Percentiles rank a stretch among this genome's conserved stretches.
Conservation (phyloP, 2,113 vertebrate species). For the Anoura caudifer region DNA sequence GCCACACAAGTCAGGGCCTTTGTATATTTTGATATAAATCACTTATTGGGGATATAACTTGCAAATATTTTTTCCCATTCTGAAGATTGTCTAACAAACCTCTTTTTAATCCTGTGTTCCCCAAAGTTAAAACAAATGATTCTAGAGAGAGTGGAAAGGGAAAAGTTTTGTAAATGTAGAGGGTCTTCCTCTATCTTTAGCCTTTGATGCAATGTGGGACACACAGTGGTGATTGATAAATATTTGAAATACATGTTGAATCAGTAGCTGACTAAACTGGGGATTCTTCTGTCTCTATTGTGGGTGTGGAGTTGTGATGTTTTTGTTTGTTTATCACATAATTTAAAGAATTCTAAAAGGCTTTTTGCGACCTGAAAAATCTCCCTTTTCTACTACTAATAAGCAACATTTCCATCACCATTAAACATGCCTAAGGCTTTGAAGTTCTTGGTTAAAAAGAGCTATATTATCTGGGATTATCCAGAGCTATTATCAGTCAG, state of each 20-base stretch:
- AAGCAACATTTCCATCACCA: neutral
- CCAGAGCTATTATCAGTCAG: neutral
- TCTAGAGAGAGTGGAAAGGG: neutral
- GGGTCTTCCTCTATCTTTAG: neutral
- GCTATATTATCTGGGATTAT: neutral
- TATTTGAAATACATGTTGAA: slow-evolving; percentile 15
- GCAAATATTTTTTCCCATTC: neutral
- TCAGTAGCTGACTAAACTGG: neutral
- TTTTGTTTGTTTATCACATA: neutral
- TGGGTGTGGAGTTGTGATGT: neutral
- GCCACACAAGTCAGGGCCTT: neutral
- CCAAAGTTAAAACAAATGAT: neutral
- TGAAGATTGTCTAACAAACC: neutral
- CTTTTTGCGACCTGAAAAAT: neutral
- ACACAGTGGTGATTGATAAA: neutral
- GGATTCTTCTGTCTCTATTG: neutral
- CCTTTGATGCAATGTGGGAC: neutral
- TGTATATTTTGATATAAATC: neutral
- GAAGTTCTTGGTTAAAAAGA: neutral
- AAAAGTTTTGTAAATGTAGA: neutral
- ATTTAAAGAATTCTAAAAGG: slow-evolving; percentile 29
- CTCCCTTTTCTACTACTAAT: neutral
- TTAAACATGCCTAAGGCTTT: neutral
- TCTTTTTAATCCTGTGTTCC: neutral
- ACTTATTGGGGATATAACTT: neutral